Conservation (phyloP, 1,140 invertebrate genomes). For the Heterodera schachtii region DNA sequence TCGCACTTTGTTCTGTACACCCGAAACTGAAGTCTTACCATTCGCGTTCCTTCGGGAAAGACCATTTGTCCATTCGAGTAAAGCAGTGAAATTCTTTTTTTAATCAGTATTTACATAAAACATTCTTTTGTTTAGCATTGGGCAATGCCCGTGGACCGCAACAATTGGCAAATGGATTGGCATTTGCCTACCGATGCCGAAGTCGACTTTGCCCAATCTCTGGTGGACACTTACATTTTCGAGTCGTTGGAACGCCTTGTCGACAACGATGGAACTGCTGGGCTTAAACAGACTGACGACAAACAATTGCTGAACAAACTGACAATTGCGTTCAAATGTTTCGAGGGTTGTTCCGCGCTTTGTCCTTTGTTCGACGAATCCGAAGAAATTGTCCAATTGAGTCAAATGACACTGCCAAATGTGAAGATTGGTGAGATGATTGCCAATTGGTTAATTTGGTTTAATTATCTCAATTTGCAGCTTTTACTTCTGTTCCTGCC, state of each 20-base stretch:
- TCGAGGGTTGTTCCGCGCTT: conserved; percentile 48
- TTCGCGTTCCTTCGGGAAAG: conserved; percentile 66
- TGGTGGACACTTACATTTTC: conserved; percentile 72
- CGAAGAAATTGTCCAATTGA: conserved; percentile 34
- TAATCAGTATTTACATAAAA: not conserved
- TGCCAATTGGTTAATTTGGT: not conserved
- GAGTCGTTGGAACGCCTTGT: conserved; percentile 61
- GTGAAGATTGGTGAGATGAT: conserved; percentile 1
- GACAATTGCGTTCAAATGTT: not conserved
- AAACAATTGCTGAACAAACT: conserved; percentile 34
- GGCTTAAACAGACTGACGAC: not conserved
- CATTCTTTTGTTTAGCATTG: conserved; percentile 77
- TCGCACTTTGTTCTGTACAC: conserved; percentile 71
- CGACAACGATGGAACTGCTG: not conserved
- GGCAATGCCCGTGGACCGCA: conserved; percentile 75
- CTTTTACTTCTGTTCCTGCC: not conserved
- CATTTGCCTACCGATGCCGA: conserved; percentile 77
- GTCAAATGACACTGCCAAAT: conserved; percentile 31
- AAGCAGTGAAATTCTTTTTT: conserved; percentile 31
- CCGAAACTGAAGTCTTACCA: conserved; percentile 71
- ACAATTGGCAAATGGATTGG: conserved; percentile 76
- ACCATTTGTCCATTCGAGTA: conserved; percentile 77
- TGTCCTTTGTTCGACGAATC: conserved; percentile 50
- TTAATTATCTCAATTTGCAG: not conserved
- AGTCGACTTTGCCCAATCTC: conserved; percentile 70